phyloP scores from a whole-genome alignment of 2,888 invertebrate species.

The Erebia aethiops region DNA sequence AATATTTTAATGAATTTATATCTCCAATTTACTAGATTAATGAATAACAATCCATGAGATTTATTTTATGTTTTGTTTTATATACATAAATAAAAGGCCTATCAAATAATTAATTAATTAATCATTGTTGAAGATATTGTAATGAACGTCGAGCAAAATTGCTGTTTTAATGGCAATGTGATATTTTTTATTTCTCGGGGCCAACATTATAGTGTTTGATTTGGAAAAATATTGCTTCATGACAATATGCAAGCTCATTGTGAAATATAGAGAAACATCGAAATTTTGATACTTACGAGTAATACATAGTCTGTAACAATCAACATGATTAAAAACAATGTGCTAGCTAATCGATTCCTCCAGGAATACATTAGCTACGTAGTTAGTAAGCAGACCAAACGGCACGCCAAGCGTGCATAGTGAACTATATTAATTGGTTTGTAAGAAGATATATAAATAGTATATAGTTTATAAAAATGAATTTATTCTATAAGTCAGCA shows the following conservation, averaged over 20 bases:
- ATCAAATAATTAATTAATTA: constrained; percentile 16
- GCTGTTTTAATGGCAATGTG: constrained; percentile 20
- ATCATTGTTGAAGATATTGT: background rate
- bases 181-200: constrained; percentile 40
- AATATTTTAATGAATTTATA: constrained; percentile 32
- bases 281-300: constrained; percentile 56
- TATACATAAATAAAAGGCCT: constrained; percentile 15
- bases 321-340: constrained; percentile 43
- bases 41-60: constrained; percentile 36
- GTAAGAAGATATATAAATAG: constrained; percentile 67
- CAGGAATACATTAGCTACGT: constrained; percentile 54
- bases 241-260: constrained; percentile 62
- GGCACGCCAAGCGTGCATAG: constrained; percentile 76
- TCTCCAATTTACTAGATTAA: constrained; percentile 39
- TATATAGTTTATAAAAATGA: constrained; percentile 76
- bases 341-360: constrained; percentile 54
- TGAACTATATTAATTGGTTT: constrained; percentile 67
- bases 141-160: constrained; percentile 12
- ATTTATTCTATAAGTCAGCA: constrained; percentile 82
- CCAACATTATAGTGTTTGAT: constrained; percentile 38
- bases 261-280: constrained; percentile 61
- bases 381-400: constrained; percentile 74
- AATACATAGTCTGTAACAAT: constrained; percentile 53
- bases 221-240: constrained; percentile 53
- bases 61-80: constrained; percentile 25